These are phyloP conservation scores for Drosophila neotestacea DNA, from an alignment of 2,888 invertebrate species.

Conservation along the genomic window DNA sequence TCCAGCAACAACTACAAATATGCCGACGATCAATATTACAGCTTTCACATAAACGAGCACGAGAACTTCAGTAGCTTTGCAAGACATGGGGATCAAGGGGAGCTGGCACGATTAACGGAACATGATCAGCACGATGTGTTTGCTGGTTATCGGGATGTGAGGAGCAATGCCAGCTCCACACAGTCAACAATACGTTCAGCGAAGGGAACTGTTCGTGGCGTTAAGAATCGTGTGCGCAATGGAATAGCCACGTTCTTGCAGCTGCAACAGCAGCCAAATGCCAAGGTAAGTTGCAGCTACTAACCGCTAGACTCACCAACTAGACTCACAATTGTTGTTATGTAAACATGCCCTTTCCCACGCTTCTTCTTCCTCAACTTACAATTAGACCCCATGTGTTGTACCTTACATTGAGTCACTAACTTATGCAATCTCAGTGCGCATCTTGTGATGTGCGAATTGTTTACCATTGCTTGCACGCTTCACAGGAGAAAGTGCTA, in stretches of 20 bases:
- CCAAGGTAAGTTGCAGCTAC: conserved; percentile 89
- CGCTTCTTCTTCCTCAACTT: conserved; percentile 7
- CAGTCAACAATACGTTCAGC: conserved; percentile 94
- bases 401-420: conserved; percentile 37
- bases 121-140: conserved; percentile 88
- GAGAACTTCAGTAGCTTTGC: conserved; percentile 81
- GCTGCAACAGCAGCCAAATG: conserved; percentile 89
- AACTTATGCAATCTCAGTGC: conserved; percentile 53
- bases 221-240: conserved; percentile 96
- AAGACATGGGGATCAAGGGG: conserved; percentile 38
- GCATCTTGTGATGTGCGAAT: conserved; percentile 56
- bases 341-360: conserved; percentile 31
- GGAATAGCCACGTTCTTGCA: conserved; percentile 97
- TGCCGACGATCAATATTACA: conserved; percentile 92
- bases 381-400: neutral
- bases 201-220: conserved; percentile 96
- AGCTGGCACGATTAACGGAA: conserved; percentile 30
- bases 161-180: conserved; percentile 86
- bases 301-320: neutral
- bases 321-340: neutral
- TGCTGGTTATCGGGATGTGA: conserved; percentile 91
- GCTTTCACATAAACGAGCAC: conserved; percentile 92
- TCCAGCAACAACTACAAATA: conserved; percentile 84
- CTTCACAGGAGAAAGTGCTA: conserved; percentile 68
- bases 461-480: conserved; percentile 64